phyloP scores from a whole-genome alignment of 2,113 vertebrate species.

The Hirundichthys speculiger region DNA sequence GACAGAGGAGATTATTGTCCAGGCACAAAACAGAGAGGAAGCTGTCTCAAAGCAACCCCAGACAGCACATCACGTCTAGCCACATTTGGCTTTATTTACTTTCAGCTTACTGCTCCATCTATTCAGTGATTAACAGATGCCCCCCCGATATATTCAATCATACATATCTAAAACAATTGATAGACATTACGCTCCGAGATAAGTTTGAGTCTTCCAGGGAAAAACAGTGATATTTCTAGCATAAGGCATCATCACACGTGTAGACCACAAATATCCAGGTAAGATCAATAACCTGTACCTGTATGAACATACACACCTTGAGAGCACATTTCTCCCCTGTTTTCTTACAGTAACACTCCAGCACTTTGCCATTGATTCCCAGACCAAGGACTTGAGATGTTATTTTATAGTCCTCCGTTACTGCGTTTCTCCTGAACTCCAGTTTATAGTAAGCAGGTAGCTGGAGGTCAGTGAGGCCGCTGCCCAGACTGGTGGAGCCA shows the following conservation, averaged over 20 bases:
- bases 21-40: conserved; percentile 9
- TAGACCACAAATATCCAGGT: too few relatives aligned
- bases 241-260: background rate
- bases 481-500: conserved; percentile 25
- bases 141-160: too few relatives aligned
- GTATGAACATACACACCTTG: conserved; percentile 57
- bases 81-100: conserved; percentile 2
- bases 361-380: conserved; percentile 73
- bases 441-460: conserved; percentile 39
- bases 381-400: conserved; percentile 70
- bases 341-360: conserved; percentile 72
- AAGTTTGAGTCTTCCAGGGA: too few relatives aligned
- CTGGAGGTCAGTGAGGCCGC: conserved; percentile 30
- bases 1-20: conserved; percentile 43
- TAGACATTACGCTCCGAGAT: too few relatives aligned
- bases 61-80: conserved; percentile 35
- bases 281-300: too few relatives aligned
- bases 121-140: background rate
- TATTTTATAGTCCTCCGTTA: conserved; percentile 72
- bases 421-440: conserved; percentile 61
- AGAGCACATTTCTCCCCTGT: conserved; percentile 72
- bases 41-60: conserved; percentile 12
- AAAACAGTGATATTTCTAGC: background rate
- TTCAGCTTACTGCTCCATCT: conserved; percentile 3
- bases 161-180: too few relatives aligned